Base-by-base conservation (phyloP, 2,797 vertebrate species). In the Premnoplex brunnescens region DNA sequence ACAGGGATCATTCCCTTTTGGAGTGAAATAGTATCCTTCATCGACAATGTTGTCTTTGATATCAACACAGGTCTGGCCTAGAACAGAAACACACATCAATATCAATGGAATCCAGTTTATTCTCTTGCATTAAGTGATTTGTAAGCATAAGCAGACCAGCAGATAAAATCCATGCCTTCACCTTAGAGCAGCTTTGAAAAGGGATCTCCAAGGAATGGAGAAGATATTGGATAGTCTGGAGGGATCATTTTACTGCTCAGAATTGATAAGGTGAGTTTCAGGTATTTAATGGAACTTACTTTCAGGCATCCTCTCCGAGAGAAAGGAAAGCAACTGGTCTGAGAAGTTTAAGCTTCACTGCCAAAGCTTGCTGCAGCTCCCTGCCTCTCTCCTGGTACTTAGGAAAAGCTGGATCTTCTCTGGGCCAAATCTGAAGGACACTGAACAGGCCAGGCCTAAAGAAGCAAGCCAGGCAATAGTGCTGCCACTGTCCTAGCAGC, bases 11-110 rank as follows among this genome's bases (percentile, higher is more conserved):
- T 99, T 98, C 34, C 99, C 99, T 90, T 99, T 99, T 3, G 99
- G 99, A 3, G 99, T 99, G 98, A 99, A 99, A 95, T 99, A 99
- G 97, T 99, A 99, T 59, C 99, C 99, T 97, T 99, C 99, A 4
- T 99, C 99, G 1, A 99, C 99, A 44, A 99, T 98, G 14, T 99
- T 99, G 97, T 99, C 99, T 92, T 99, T 99, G 92, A 99, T 99
- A 95, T 99, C 99, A 48, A 99, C 99, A 8, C 99, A 99, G 0
- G 99, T 99, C 95, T 99, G 99, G 89, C 98, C 99, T 99, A 97
- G 60, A 84, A 78, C 3, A 81, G 37, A 75, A 85, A 91, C 2
- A 2, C 13, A 48, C 7, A 28, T 75, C 77, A 83, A n/a, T 28
- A 73, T 16, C 7, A 18, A 80, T 3, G 39, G 17, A 79, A 54